Evolutionary conservation across 2,113 vertebrate species (phyloP), one percentile per base, ranked within the genome.

Genomic region (Apus apus): DNA sequence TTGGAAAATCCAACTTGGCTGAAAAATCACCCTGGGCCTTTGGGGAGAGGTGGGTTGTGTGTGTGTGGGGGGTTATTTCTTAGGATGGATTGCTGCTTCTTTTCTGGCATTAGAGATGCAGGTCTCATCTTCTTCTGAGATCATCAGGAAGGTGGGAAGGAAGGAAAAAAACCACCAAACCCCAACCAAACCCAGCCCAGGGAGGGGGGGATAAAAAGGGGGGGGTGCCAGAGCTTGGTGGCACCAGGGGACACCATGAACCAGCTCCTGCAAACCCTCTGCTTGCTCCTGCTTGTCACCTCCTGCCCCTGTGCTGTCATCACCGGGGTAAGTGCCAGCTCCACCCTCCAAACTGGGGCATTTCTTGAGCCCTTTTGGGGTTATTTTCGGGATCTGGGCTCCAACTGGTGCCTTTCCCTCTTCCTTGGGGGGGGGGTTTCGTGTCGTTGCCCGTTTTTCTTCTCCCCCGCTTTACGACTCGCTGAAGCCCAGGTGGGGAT

Each of bases 261-360:
- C 45, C 43, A 11, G 1, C 34, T 91, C 72, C n/a, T 84, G 56
- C 90, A 7, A 25, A 77, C 91, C 78, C 89, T 93, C 9, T 14
- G 96, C 53, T 3, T 97, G n/a, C 46, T 98, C 20, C 96, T 98
- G 40, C 91, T 98, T 27, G 5, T 95, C 85, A 74, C 74, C 7
- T 50, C 56, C 61, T 96, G 94, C 2, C 91, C 97, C 50, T 76
- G 97, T 27, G 97, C 98, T 0, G 87, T 98, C 90, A 98, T 98
- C 93, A 97, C 98, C 0, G 98, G 98, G 97, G 97, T 98, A 82
- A 98, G 98, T 92, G 23, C 61, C 2, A 1, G 4, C 5, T 9
- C 32, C 20, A 2, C 1, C 46, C 67, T 38, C 30, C 58, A 30
- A 0, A 10, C 29, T 5, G 29, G 34, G 13, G 7, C 16, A 4